Evolutionary conservation across 2,888 invertebrate species (phyloP), one percentile per base, ranked within the genome.

Genomic region (Meganola albula): DNA sequence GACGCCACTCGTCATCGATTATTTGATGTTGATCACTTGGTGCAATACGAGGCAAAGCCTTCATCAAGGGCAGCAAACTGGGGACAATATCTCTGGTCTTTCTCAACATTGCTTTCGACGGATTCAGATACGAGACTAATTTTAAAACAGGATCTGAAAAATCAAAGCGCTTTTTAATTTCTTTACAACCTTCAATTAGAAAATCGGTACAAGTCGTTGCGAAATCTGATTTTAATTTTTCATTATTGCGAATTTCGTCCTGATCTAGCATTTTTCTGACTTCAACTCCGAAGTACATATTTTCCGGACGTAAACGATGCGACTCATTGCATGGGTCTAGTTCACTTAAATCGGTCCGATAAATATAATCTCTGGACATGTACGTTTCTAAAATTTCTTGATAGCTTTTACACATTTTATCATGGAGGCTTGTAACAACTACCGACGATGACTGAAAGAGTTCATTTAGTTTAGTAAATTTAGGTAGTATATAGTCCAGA

Each of bases 31-130:
- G 23, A 27, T 38, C 38, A 26, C 23, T 30, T 18, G 29, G 11
- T 21, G 28, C 37, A 25, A 37, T 29, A 26, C 33, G 37, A 29
- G 37, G 34, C 27, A 38, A 33, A 26, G 26, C 24, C 30, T 35
- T 22, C 30, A 26, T 35, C 30, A 35, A 26, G 21, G 30, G 30
- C 35, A 35, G 26, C 27, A 35, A 30, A 30, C 30, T 30, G 16
- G 35, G 30, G 21, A 35, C 22, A 30, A 25, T 35, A 26, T 30
- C 30, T 13, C 30, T 35, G 13, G 28, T 34, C 24, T 34, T 27
- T 27, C 34, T 22, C 28, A 34, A 27, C 23, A 28, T 28, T 23
- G 27, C 28, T 34, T 28, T 28, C 24, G 34, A 23, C 14, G 34
- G 28, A 27, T 33, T 33, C 34, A 34, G 28, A 34, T 34, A 10